Evolutionary conservation across 2,797 vertebrate genomes (phyloP), one percentile per base, ranked within the genome.

Genomic region (Danio jaintianensis): DNA sequence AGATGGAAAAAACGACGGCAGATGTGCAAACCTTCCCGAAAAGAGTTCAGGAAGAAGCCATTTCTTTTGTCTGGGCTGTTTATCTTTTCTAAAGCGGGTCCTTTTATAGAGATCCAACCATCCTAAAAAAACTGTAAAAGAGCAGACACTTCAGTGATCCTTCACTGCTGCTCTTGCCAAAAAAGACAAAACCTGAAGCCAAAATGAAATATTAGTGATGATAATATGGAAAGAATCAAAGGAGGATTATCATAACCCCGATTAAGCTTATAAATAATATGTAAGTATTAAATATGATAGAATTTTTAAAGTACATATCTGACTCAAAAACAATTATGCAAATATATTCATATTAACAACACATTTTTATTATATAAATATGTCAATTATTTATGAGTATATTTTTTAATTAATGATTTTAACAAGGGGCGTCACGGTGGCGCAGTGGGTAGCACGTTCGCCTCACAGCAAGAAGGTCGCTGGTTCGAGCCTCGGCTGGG

Each of bases 11-110:
- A 61, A 40, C 52, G 12, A 70, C 40, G 29, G 12, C n/a, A 78
- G 55, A 78, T 42, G 66, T 78, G 55, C 76, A 78, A 69, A 50
- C 55, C 67, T 78, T 78, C 36, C 29, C 13, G 2, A 66, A 61
- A 58, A 62, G 38, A 42, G 40, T 58, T 55, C 53, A 13, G 56
- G 50, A 76, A 66, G 48, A 76, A 76, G n/a, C 3, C 20, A 18
- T 22, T 58, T 29, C 61, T 76, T 70, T 29, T 50, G 43, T 78
- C 45, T 61, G 12, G 16, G 43, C 64, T 61, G 43, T 59, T 69
- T 78, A 12, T 59, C 42, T 78, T 70, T 45, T 78, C 36, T 18
- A 13, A 29, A 29, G 29, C 29, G 2, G 36, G 45, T 59, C 55
- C 43, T 78, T 61, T 52, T 40, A 78, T 70, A 78, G 53, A 1